A percentile compares a stretch with the other conserved stretches of the same genome.
Conservation (phyloP, 1,140 invertebrate species). For the Caenorhabditis tropicalis region DNA sequence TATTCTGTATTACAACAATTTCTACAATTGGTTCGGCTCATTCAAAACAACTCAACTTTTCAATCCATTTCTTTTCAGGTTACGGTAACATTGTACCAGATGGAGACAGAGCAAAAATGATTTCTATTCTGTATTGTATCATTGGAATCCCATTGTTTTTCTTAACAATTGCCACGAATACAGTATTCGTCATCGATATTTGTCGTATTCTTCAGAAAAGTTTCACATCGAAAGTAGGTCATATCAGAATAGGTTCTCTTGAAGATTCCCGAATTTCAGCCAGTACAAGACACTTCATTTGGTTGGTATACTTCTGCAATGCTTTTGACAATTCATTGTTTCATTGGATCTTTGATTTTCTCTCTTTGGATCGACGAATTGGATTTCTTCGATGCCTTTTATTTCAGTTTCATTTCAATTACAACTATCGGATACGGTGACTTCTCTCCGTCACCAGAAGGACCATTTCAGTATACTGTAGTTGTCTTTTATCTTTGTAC, state of each 20-base stretch:
- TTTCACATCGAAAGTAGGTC: conserved; percentile 32
- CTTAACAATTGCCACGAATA: conserved; percentile 50
- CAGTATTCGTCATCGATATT: conserved; percentile 43
- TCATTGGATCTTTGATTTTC: conserved; percentile 51
- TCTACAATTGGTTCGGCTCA: conserved; percentile 48
- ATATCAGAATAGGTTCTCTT: no score
- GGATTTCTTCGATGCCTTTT: conserved; percentile 49
- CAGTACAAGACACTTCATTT: background rate
- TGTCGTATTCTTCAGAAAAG: conserved; percentile 46
- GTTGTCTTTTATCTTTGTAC: conserved; percentile 50
- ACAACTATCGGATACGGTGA: conserved; percentile 55
- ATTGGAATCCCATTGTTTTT: conserved; percentile 52
- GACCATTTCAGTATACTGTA: conserved; percentile 24
- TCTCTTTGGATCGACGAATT: conserved; percentile 52
- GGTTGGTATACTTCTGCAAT: conserved; percentile 26
- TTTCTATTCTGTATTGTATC: conserved; percentile 52
- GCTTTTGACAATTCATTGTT: conserved; percentile 41
- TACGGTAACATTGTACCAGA: conserved; percentile 53
- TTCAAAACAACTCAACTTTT: background rate
- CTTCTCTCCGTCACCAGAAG: conserved; percentile 45
- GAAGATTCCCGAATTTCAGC: no score
- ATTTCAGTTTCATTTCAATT: conserved; percentile 55
- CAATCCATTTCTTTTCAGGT: conserved; percentile 33
- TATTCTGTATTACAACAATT: conserved; percentile 54
- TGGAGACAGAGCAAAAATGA: conserved; percentile 6